A percentile compares a stretch with the other conserved stretches of the same genome.
Conservation (phyloP, 2,888 invertebrate genomes). For the Patella ulyssiponensis region DNA sequence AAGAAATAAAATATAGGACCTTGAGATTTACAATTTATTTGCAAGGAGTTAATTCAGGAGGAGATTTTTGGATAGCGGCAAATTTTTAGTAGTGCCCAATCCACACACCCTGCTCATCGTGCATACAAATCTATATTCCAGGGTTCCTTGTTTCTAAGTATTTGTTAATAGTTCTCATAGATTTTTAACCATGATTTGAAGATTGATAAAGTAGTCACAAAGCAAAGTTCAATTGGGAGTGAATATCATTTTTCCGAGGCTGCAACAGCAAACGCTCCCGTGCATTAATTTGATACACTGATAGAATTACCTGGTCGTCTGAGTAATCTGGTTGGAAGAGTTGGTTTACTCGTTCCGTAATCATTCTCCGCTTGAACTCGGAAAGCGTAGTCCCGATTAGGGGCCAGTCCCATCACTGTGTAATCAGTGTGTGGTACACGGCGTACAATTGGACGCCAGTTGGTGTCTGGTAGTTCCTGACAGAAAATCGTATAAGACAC, state of each 20-base stretch:
- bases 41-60: no score
- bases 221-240: no score
- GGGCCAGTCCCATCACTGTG: conserved; percentile 52
- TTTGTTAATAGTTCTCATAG: not conserved
- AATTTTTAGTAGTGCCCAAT: no score
- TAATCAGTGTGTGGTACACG: conserved; percentile 59
- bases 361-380: conserved; percentile 96
- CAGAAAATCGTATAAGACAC: conserved; percentile 59
- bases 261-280: no score
- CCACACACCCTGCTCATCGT: no score
- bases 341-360: conserved; percentile 95
- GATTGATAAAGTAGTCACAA: not conserved
- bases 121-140: no score
- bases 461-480: conserved; percentile 52
- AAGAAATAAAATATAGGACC: conserved; percentile 15
- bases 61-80: no score
- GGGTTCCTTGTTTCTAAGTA: not conserved
- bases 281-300: no score
- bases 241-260: no score
- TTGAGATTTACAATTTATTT: not conserved
- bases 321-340: conserved; percentile 76
- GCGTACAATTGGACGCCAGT: conserved; percentile 59
- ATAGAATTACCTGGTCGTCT: conserved; percentile 42
- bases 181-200: not conserved
- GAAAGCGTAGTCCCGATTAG: conserved; percentile 93